Conservation (phyloP, 2,113 vertebrate species). For the Campylomormyrus tamandua region DNA sequence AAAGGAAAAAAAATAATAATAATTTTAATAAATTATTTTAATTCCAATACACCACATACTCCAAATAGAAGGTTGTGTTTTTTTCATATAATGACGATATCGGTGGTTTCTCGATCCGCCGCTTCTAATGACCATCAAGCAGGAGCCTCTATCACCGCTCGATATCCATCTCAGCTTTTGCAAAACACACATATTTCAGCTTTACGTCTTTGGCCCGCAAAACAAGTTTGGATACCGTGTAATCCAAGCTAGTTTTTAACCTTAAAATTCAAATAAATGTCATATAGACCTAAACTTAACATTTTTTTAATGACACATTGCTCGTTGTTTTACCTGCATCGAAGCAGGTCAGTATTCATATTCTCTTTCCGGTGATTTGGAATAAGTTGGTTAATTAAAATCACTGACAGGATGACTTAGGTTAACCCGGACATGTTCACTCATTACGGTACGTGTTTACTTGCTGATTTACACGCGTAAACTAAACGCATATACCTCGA, state of each 20-base stretch:
- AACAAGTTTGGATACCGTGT: neutral
- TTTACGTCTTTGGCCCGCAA: neutral
- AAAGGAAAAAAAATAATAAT: neutral
- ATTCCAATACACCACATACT: neutral
- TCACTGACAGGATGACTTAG: neutral
- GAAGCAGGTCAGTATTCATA: neutral
- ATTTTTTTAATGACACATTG: neutral
- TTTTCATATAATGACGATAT: slow-evolving; percentile 41
- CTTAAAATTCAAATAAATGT: neutral
- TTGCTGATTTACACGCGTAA: neutral
- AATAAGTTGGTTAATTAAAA: neutral
- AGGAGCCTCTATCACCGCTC: slow-evolving; percentile 10
- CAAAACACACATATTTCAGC: neutral
- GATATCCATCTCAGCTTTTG: neutral
- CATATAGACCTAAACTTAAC: neutral
- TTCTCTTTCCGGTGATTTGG: neutral
- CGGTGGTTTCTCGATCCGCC: slow-evolving; percentile 40
- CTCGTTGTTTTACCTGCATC: neutral
- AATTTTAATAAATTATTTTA: neutral
- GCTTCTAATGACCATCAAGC: slow-evolving; percentile 38
- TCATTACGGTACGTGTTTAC: neutral
- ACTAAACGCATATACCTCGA: neutral
- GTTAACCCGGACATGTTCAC: neutral
- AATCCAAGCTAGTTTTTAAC: neutral
- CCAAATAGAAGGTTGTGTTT: neutral